Evolutionary conservation across 1,140 invertebrate species (phyloP).

Genomic region (Drosophila pseudoobscura): DNA sequence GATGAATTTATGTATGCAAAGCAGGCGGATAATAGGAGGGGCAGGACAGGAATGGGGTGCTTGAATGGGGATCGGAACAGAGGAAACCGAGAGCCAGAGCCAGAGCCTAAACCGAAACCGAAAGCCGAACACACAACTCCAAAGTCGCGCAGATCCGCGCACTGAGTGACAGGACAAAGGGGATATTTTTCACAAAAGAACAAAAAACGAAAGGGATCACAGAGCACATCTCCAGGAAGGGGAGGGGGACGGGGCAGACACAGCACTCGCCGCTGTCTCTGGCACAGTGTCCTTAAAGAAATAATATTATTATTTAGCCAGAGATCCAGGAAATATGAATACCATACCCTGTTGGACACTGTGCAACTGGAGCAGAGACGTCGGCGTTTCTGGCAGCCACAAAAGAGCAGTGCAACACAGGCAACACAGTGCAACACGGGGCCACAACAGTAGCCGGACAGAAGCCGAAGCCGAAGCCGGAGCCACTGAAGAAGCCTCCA

Average conservation of each 20-base stretch:
- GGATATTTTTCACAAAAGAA: conserved; percentile 79
- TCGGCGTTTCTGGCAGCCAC: conserved; percentile 21
- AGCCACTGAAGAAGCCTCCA: conserved; percentile 29
- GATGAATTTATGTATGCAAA: conserved; percentile 80
- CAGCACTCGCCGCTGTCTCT: conserved; percentile 19
- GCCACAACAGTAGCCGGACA: conserved; percentile 34
- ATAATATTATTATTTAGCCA: background rate
- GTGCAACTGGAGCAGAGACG: conserved; percentile 11
- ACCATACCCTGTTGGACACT: conserved; percentile 15
- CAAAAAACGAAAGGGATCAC: conserved; percentile 61
- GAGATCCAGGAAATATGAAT: background rate
- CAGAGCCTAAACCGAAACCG: conserved; percentile 52
- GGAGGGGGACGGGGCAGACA: background rate
- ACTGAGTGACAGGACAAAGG: conserved; percentile 79
- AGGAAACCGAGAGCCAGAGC: background rate
- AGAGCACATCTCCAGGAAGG: background rate
- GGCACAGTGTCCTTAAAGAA: conserved; percentile 8
- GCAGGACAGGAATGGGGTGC: too few relatives aligned
- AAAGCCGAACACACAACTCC: conserved; percentile 43
- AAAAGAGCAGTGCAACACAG: conserved; percentile 18
- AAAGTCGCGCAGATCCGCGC: conserved; percentile 18
- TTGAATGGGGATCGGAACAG: background rate
- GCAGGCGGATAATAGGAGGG: conserved; percentile 22
- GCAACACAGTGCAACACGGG: background rate
- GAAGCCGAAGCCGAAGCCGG: conserved; percentile 46